Conservation (phyloP, 2,113 vertebrate genomes). For the Smithornis capensis region DNA sequence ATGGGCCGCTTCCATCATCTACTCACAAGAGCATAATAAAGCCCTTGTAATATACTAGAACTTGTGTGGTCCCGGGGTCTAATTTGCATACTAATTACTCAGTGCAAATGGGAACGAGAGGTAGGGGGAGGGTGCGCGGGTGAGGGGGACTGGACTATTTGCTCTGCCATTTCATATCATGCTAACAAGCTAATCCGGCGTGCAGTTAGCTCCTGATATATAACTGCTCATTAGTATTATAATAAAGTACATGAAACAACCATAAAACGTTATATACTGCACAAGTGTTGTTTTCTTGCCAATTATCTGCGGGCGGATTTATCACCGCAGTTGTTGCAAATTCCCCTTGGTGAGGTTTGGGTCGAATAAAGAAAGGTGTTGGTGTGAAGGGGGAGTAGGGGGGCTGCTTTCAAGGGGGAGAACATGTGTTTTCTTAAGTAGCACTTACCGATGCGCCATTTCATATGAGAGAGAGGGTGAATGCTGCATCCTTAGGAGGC, state of each 20-base stretch:
- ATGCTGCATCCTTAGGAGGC: conserved; percentile 66
- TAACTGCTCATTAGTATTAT: conserved; percentile 97
- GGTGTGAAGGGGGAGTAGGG: conserved; percentile 67
- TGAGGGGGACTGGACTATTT: conserved; percentile 84
- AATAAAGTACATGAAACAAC: conserved; percentile 97
- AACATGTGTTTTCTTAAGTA: conserved; percentile 85
- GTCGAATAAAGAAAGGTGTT: conserved; percentile 86
- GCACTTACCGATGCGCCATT: conserved; percentile 80
- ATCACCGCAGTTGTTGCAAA: conserved; percentile 89
- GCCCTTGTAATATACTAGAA: conserved; percentile 98
- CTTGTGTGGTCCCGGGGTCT: conserved; percentile 95
- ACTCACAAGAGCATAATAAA: conserved; percentile 95
- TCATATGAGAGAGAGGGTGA: conserved; percentile 70
- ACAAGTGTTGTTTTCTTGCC: conserved; percentile 97
- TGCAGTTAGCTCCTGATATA: conserved; percentile 90
- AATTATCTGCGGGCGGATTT: conserved; percentile 95
- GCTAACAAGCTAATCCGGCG: conserved; percentile 93
- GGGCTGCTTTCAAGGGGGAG: conserved; percentile 84
- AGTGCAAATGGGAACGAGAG: conserved; percentile 91
- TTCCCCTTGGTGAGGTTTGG: conserved; percentile 87
- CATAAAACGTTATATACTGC: conserved; percentile 98
- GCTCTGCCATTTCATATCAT: conserved; percentile 88
- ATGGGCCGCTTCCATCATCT: conserved; percentile 85
- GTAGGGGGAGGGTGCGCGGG: conserved; percentile 68
- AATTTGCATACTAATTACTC: conserved; percentile 99